Evolutionary conservation across 1,140 invertebrate species (phyloP), one percentile per base, ranked within the genome.

Genomic region (Camponotus pennsylvanicus): DNA sequence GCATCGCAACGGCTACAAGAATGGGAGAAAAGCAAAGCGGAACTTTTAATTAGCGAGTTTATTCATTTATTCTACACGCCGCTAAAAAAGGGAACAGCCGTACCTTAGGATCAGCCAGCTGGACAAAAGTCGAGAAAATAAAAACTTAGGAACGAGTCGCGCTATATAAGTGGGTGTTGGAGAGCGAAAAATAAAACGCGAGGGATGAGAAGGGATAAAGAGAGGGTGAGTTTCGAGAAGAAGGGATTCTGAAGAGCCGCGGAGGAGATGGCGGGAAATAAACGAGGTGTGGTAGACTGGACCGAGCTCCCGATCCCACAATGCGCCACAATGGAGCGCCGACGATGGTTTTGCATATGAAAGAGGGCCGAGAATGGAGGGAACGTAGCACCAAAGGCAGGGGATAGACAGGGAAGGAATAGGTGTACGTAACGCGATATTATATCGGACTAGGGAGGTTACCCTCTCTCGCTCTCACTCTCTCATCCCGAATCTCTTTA

Each of bases 301-400:
- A 93, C 92, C 88, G 89, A 92, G 91, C 88, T 90, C 77, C 88
- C 91, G 93, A 93, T 92, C 90, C 89, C 78, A 93, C 92, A 93
- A 92, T 92, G 93, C 92, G 88, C 88, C 91, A 93, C 93, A 93
- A 93, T 93, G 89, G 92, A 91, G 85, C 90, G 88, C 86, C 89
- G 86, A 91, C 89, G 92, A 94, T 92, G 91, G 87, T 93, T 93
- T 94, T 94, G 93, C 93, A 94, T 94, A 94, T 94, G 93, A 94
- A 94, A 94, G 92, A 93, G 88, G 79, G 37, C 83, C 86, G 86
- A 90, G 91, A 92, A 91, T 91, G 85, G 90, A 90, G 87, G 32
- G 63, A 86, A 80, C 88, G 85, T 63, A 67, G 40, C 71, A 40
- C 40, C 55, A 61, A 75, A 75, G 40, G 79, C 55, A 18, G 69